phyloP scores from a whole-genome alignment of 2,888 invertebrate genomes.

The Hypsopygia costalis region DNA sequence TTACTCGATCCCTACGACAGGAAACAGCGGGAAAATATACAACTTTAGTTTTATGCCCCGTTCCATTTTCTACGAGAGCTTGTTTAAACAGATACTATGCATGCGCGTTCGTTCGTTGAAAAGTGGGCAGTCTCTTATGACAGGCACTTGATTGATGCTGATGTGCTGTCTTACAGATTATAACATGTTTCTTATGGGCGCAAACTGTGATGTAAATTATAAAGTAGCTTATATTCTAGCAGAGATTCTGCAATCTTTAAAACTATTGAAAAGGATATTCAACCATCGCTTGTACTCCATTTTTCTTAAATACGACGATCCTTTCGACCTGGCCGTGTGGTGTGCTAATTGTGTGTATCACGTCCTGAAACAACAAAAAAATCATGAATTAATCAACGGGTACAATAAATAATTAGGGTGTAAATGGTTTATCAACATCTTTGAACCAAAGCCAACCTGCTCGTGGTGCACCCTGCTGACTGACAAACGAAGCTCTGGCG shows the following conservation, averaged over 20 bases:
- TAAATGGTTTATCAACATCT: too few species aligned
- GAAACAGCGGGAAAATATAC: conserved; percentile 42
- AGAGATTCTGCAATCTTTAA: too few species aligned
- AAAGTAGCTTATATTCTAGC: too few species aligned
- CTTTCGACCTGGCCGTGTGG: conserved; percentile 97
- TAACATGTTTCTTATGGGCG: not conserved
- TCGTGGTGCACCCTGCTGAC: too few species aligned
- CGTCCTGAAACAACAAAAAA: conserved; percentile 90
- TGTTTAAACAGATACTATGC: conserved; percentile 17
- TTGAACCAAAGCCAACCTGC: too few species aligned
- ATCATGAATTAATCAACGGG: too few species aligned
- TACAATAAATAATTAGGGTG: too few species aligned
- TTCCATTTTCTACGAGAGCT: conserved; percentile 32
- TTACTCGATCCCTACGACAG: conserved; percentile 19
- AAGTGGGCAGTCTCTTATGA: not conserved
- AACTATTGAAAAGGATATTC: conserved; percentile 94
- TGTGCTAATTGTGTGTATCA: conserved; percentile 97
- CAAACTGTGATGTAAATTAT: too few species aligned
- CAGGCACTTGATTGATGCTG: not conserved
- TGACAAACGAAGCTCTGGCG: too few species aligned
- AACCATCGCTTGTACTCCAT: conserved; percentile 99
- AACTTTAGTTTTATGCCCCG: conserved; percentile 41
- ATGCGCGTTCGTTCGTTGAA: conserved; percentile 4
- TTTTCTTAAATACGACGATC: conserved; percentile 99
- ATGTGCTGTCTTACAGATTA: not conserved